Evolutionary conservation across 1,140 invertebrate genomes (phyloP).

Genomic region (Rhyacophila brunnea): DNA sequence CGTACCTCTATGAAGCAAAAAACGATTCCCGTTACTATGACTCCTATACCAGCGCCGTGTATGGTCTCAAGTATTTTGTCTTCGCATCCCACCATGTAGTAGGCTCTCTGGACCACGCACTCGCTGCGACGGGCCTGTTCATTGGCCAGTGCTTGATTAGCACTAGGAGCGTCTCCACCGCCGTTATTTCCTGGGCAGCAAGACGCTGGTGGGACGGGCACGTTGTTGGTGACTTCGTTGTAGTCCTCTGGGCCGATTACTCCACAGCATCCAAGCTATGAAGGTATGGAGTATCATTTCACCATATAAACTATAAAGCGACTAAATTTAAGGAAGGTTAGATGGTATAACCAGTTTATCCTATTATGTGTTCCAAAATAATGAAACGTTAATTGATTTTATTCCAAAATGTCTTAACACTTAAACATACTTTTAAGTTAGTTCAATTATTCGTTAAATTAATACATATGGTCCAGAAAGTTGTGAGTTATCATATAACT

Average conservation of each 20-base stretch:
- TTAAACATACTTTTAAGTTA: too few species aligned
- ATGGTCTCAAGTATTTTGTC: constrained; percentile 47
- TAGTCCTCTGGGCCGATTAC: constrained; percentile 60
- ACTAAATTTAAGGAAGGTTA: too few species aligned
- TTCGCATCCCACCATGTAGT: constrained; percentile 48
- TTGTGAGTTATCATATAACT: too few species aligned
- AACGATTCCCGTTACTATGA: constrained; percentile 51
- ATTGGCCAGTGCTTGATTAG: constrained; percentile 35
- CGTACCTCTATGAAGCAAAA: constrained; percentile 53
- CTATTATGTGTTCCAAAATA: too few species aligned
- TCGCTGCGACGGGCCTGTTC: constrained; percentile 46
- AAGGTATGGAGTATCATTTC: too few species aligned
- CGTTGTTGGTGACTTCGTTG: constrained; percentile 35
- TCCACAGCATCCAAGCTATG: constrained; percentile 66
- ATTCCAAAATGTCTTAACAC: too few species aligned
- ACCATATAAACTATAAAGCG: too few species aligned
- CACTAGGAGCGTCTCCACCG: constrained; percentile 3
- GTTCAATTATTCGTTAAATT: too few species aligned
- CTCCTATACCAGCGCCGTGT: constrained; percentile 50
- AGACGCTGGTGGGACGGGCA: constrained; percentile 47
- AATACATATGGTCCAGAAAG: too few species aligned
- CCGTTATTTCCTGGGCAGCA: constrained; percentile 43
- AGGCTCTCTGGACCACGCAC: constrained; percentile 43
- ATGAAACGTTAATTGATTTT: too few species aligned
- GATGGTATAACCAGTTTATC: too few species aligned